Conservation (phyloP, 2,113 vertebrate genomes). For the Corythaeola cristata region DNA sequence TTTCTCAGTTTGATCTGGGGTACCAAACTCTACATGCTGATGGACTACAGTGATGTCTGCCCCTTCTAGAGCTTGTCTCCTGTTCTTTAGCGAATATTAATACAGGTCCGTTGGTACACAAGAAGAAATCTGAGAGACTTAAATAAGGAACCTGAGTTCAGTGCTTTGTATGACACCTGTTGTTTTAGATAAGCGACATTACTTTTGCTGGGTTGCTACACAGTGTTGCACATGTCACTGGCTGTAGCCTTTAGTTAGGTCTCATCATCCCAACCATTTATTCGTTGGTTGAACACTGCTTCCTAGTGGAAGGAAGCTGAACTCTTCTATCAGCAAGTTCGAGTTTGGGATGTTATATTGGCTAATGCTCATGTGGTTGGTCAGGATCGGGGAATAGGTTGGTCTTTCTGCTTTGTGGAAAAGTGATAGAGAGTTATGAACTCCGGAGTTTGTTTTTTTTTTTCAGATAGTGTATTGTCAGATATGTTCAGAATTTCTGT, state of each 20-base stretch:
- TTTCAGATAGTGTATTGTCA: background rate
- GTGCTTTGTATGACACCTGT: background rate
- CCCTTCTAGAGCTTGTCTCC: background rate
- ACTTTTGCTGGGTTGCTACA: background rate
- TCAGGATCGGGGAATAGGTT: background rate
- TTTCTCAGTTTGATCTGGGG: background rate
- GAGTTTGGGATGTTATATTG: background rate
- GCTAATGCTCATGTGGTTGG: accelerated
- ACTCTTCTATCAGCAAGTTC: background rate
- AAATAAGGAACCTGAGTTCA: background rate
- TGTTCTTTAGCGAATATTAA: accelerated
- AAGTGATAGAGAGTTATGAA: background rate
- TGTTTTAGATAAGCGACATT: background rate
- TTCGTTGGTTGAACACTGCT: background rate
- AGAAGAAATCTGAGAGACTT: too few relatives aligned
- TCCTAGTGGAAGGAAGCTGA: background rate
- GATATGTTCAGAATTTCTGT: background rate
- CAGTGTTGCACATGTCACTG: accelerated
- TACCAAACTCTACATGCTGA: background rate
- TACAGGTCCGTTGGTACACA: background rate
- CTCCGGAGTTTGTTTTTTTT: too few relatives aligned
- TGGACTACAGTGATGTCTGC: background rate
- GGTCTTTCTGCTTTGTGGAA: background rate
- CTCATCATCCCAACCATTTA: background rate
- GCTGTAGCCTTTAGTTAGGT: background rate